Evolutionary conservation across 2,888 invertebrate species (phyloP).

Genomic region (Achlya flavicornis): DNA sequence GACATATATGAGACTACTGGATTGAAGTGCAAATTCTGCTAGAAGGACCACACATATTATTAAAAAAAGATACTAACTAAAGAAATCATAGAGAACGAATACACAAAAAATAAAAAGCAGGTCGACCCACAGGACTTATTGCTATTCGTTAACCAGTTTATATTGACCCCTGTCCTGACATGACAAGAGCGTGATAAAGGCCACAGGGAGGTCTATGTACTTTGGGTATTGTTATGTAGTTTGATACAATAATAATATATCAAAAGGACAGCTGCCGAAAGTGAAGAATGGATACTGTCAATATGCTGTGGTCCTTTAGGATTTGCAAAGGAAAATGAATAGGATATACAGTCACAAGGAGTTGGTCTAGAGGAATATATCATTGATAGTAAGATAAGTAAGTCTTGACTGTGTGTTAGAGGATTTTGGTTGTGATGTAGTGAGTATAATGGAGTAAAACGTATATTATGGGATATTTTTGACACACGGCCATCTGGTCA

Average conservation of each 20-base stretch:
- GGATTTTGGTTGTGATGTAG: background rate
- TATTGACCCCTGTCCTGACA: constrained; percentile 20
- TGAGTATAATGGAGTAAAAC: background rate
- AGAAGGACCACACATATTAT: no score
- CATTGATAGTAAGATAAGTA: background rate
- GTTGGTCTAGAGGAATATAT: background rate
- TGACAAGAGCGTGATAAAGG: constrained; percentile 17
- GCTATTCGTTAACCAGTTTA: background rate
- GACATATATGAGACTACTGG: background rate
- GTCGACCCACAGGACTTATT: background rate
- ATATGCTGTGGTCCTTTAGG: constrained; percentile 36
- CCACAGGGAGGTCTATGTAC: constrained; percentile 28
- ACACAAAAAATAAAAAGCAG: background rate
- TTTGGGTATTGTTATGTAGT: constrained; percentile 27
- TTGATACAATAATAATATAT: constrained; percentile 60
- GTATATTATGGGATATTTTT: no score
- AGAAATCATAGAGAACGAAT: no score
- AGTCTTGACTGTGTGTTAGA: background rate
- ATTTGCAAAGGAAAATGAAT: background rate
- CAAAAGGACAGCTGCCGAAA: constrained; percentile 56
- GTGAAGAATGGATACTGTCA: constrained; percentile 58
- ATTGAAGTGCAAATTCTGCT: background rate
- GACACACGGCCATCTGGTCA: no score
- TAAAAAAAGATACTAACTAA: no score
- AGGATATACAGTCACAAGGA: background rate